A percentile compares a stretch with the other conserved stretches of the same genome.
These are phyloP conservation scores for Calvadosia cruxmelitensis DNA, from an alignment of 30 jellyfish, hydroid and myxozoan genomes.

Conservation along the genomic window DNA sequence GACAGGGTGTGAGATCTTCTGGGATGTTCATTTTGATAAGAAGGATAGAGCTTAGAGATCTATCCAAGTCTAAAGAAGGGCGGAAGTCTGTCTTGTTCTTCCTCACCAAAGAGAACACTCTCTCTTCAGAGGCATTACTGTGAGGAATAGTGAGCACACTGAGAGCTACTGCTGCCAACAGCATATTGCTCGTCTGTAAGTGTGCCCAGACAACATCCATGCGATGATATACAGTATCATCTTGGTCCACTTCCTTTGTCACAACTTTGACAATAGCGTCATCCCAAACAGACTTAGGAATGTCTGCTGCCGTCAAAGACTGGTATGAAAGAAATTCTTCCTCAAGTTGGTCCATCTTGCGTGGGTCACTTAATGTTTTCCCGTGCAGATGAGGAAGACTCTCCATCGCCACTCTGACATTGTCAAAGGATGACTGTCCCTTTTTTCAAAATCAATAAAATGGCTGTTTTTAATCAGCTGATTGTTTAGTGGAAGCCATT, in stretches of 20 bases:
- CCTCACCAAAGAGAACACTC: slow-evolving; percentile 14
- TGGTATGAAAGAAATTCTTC: not conserved
- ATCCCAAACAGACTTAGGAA: slow-evolving; percentile 24
- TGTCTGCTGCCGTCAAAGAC: not conserved
- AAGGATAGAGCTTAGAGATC: slow-evolving; percentile 12
- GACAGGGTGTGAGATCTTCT: slow-evolving; percentile 11
- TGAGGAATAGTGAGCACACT: slow-evolving; percentile 18
- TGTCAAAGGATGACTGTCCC: not conserved
- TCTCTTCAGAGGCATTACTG: slow-evolving; percentile 26
- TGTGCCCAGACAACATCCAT: slow-evolving; percentile 15
- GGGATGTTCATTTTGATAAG: slow-evolving; percentile 19
- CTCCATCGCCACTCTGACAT: not conserved
- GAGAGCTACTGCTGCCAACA: slow-evolving; percentile 15
- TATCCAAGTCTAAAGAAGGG: slow-evolving; percentile 16
- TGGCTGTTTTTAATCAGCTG: slow-evolving; percentile 18
- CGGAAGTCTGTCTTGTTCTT: slow-evolving; percentile 24
- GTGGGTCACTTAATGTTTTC: not conserved
- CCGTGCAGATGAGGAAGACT: not conserved
- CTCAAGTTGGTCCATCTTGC: not conserved
- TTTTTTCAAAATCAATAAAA: not conserved
- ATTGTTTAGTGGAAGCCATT: slow-evolving; percentile 41
- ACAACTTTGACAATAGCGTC: slow-evolving; percentile 10
- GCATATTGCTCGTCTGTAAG: not conserved
- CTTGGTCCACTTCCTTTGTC: not conserved
- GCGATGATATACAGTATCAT: not conserved